These are phyloP conservation scores for Eugnorisma glareosa DNA, from an alignment of 2,888 invertebrate genomes.

Conservation along the genomic window DNA sequence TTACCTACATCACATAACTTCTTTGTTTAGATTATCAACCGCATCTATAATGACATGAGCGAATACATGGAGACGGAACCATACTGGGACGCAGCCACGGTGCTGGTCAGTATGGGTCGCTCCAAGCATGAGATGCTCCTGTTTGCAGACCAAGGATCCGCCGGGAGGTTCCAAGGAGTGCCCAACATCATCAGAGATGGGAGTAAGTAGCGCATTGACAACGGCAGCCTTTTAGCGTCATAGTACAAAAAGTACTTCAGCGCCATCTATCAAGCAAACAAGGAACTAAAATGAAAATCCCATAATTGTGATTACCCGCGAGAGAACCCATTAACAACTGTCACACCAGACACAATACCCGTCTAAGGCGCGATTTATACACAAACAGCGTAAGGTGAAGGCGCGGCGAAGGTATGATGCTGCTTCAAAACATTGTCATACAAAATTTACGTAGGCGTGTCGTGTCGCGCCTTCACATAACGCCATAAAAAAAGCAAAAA, in stretches of 20 bases:
- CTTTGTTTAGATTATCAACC: slow-evolving; percentile 73
- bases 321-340: background rate
- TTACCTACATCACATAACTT: background rate
- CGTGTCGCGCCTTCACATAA: too few species aligned
- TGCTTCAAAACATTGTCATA: too few species aligned
- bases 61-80: slow-evolving; percentile 82
- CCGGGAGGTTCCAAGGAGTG: slow-evolving; percentile 80
- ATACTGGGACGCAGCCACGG: slow-evolving; percentile 80
- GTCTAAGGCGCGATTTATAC: too few species aligned
- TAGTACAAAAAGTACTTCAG: background rate
- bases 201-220: slow-evolving; percentile 71
- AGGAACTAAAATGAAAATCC: background rate
- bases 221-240: background rate
- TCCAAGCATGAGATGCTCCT: slow-evolving; percentile 78
- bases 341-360: too few species aligned
- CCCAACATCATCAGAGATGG: slow-evolving; percentile 78
- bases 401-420: too few species aligned
- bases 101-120: slow-evolving; percentile 75
- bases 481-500: too few species aligned
- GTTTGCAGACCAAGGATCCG: slow-evolving; percentile 81
- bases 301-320: background rate
- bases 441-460: too few species aligned
- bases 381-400: too few species aligned
- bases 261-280: too few species aligned
- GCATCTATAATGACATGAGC: slow-evolving; percentile 81